Evolutionary conservation across 2,888 invertebrate species (phyloP).

Genomic region (Vanessa cardui): DNA sequence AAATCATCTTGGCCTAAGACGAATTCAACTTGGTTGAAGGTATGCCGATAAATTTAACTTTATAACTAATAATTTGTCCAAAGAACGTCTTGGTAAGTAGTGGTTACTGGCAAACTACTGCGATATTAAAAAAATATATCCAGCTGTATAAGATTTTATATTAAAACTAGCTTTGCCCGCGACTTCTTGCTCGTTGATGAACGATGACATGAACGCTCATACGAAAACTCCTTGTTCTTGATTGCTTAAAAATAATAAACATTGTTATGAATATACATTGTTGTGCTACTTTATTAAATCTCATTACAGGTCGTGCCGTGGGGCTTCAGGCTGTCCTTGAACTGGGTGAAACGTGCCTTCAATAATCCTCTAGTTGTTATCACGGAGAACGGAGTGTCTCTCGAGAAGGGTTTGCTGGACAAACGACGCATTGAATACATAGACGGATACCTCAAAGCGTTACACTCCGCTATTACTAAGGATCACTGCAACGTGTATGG

Average conservation of each 20-base stretch:
- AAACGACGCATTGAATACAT: slow-evolving; percentile 78
- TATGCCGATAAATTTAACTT: slow-evolving; percentile 45
- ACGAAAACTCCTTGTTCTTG: too few relatives aligned
- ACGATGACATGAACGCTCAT: too few relatives aligned
- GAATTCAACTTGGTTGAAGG: slow-evolving; percentile 78
- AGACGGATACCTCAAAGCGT: slow-evolving; percentile 70
- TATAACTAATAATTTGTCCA: too few relatives aligned
- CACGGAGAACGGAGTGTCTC: slow-evolving; percentile 85
- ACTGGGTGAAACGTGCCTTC: slow-evolving; percentile 84
- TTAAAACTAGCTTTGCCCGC: too few relatives aligned
- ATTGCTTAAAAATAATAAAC: too few relatives aligned
- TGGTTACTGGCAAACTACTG: too few relatives aligned
- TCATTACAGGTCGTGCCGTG: slow-evolving; percentile 82
- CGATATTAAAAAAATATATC: too few relatives aligned
- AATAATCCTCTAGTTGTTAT: slow-evolving; percentile 81
- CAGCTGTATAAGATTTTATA: too few relatives aligned
- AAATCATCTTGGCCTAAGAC: slow-evolving; percentile 77
- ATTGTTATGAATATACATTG: too few relatives aligned
- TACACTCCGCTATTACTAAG: slow-evolving; percentile 73
- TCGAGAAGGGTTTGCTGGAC: slow-evolving; percentile 69
- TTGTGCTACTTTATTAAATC: too few relatives aligned
- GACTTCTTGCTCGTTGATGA: too few relatives aligned
- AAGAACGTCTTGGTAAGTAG: too few relatives aligned
- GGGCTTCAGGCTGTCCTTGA: slow-evolving; percentile 85
- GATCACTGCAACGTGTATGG: slow-evolving; percentile 84